Evolutionary conservation across 1,140 invertebrate genomes (phyloP).

Genomic region (Atta texana): DNA sequence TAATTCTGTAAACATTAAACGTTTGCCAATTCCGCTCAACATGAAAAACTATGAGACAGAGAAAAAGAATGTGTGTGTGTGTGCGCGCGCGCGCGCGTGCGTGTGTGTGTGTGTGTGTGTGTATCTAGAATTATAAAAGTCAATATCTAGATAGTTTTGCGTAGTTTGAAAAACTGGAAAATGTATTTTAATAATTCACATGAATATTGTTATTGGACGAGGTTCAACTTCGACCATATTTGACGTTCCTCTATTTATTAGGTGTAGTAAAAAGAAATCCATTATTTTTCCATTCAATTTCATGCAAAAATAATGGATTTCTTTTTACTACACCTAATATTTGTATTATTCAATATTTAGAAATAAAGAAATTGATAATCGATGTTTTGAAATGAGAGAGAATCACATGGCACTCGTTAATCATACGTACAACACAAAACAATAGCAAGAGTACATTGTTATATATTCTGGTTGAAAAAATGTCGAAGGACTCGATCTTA

Average conservation of each 20-base stretch:
- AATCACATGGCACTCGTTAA: background rate
- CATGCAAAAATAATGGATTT: too few relatives aligned
- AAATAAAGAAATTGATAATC: background rate
- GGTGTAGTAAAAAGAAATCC: too few relatives aligned
- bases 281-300: too few relatives aligned
- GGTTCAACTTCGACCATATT: too few relatives aligned
- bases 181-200: too few relatives aligned
- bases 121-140: background rate
- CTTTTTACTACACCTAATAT: too few relatives aligned
- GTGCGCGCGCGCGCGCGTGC: too few relatives aligned
- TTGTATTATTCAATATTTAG: too few relatives aligned
- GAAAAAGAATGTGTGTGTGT: background rate
- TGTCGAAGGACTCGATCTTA: slow-evolving; percentile 53
- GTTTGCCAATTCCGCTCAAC: background rate
- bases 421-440: background rate
- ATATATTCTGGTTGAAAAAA: slow-evolving; percentile 9
- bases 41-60: background rate
- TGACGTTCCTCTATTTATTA: too few relatives aligned
- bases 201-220: too few relatives aligned
- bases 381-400: background rate
- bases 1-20: slow-evolving; percentile 4
- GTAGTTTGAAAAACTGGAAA: too few relatives aligned
- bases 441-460: background rate
- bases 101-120: background rate
- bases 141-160: background rate